These are phyloP conservation scores for Pseudomugil tenellus DNA, from an alignment of 2,797 vertebrate species.

Conservation along the genomic window DNA sequence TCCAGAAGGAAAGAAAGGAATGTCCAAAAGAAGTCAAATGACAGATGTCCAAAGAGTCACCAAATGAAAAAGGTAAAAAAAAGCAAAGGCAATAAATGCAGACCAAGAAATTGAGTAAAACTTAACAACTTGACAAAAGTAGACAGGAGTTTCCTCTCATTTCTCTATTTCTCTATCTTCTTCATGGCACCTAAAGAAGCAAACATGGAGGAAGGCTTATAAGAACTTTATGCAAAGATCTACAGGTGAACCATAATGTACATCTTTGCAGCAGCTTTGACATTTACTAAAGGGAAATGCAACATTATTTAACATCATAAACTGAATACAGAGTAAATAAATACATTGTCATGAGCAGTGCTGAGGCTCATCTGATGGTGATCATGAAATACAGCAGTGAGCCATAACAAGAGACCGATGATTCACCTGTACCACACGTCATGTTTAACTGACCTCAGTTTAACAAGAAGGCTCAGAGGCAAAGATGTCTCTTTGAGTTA, in stretches of 20 bases:
- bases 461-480: conserved; percentile 3
- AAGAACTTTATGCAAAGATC: neutral
- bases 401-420: neutral
- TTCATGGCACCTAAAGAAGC: neutral
- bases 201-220: neutral
- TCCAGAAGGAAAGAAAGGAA: neutral
- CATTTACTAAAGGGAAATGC: neutral
- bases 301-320: neutral
- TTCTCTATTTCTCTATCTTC: neutral
- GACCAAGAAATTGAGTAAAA: neutral
- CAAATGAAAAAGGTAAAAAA: neutral
- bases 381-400: neutral
- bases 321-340: neutral
- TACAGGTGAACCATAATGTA: neutral
- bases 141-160: neutral
- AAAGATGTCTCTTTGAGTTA: conserved; percentile 8
- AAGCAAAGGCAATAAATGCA: neutral
- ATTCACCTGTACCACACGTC: conserved; percentile 8
- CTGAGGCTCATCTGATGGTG: neutral
- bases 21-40: neutral
- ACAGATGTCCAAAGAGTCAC: neutral
- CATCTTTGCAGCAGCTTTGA: neutral
- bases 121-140: neutral
- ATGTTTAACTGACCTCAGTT: conserved; percentile 11
- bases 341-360: neutral